Conservation (phyloP, 2,113 vertebrate genomes). For the Callipepla squamata region DNA sequence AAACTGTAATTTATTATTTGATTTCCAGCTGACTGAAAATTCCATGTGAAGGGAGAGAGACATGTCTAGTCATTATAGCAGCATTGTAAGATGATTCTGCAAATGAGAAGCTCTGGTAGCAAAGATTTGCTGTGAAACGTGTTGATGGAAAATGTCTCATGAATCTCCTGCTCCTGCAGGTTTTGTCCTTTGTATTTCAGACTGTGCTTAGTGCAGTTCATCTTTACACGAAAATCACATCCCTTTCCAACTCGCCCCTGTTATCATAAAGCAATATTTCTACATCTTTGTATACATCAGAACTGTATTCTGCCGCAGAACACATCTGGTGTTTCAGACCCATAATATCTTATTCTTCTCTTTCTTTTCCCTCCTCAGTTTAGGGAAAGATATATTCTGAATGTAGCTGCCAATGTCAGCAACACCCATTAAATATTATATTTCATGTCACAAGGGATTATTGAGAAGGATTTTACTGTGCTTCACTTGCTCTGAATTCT, state of each 20-base stretch:
- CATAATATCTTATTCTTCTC: neutral
- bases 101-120: neutral
- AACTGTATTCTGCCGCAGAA: neutral
- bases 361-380: neutral
- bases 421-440: constrained; percentile 2
- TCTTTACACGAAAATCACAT: neutral
- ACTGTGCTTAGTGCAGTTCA: neutral
- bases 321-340: neutral
- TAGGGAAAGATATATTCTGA: neutral
- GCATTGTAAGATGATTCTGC: neutral
- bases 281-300: neutral
- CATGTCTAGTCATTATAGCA: neutral
- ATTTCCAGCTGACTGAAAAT: neutral
- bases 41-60: neutral
- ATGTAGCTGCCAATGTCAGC: neutral
- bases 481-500: constrained; percentile 36
- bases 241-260: neutral
- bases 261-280: neutral
- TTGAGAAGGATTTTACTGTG: neutral
- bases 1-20: neutral
- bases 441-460: constrained; percentile 5
- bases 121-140: neutral
- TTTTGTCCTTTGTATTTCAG: neutral
- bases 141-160: neutral
- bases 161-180: no score